Conservation (phyloP, 1,140 invertebrate genomes). For the Amyelois transitella region DNA sequence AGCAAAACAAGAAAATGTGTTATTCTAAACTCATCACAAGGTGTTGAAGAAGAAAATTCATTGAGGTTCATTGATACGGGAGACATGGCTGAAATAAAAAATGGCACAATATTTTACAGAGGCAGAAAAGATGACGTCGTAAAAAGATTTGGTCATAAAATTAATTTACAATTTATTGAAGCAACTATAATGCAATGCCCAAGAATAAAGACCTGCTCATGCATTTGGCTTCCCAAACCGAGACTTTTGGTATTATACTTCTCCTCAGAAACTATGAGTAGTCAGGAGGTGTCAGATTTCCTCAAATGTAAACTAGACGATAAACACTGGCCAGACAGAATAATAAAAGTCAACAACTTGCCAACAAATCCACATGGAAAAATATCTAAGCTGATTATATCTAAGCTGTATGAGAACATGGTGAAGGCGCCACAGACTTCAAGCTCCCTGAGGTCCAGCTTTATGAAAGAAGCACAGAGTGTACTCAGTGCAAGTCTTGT, state of each 20-base stretch:
- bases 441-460: constrained; percentile 23
- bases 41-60: constrained; percentile 42
- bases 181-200: constrained; percentile 62
- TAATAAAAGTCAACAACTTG: constrained; percentile 70
- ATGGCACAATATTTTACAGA: constrained; percentile 77
- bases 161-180: constrained; percentile 79
- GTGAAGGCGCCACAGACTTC: constrained; percentile 21
- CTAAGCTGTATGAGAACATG: constrained; percentile 42
- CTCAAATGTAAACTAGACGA: constrained; percentile 62
- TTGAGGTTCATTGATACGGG: constrained; percentile 79
- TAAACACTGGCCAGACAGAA: constrained; percentile 74
- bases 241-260: constrained; percentile 74
- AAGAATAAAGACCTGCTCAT: constrained; percentile 67
- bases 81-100: constrained; percentile 77
- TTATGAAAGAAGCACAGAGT: constrained; percentile 43
- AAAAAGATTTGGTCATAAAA: constrained; percentile 84
- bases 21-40: constrained; percentile 72
- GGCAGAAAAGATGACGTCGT: constrained; percentile 79
- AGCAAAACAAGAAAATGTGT: constrained; percentile 78
- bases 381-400: constrained; percentile 57
- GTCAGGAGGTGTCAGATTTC: constrained; percentile 52
- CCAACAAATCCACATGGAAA: constrained; percentile 79
- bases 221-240: constrained; percentile 69
- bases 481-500: constrained; percentile 38
- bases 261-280: constrained; percentile 50